Evolutionary conservation across 2,797 vertebrate genomes (phyloP), one percentile per base, ranked within the genome.

Genomic region (Acipenser ruthenus): DNA sequence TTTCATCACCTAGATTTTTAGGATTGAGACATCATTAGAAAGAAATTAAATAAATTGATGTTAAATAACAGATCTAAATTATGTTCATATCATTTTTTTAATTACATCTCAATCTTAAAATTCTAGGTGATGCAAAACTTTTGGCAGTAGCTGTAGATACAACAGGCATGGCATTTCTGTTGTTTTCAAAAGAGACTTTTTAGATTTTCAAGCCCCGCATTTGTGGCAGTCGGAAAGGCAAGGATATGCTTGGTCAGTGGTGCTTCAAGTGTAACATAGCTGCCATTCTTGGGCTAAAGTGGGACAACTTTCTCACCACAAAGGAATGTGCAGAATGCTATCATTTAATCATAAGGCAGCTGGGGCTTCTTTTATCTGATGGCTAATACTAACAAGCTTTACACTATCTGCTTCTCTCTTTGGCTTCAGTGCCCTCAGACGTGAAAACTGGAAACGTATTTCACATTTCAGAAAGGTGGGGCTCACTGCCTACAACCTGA

Each of bases 271-370:
- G 78, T 72, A 80, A 74, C 74, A 69, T 75, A 79, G 79, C 81
- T 67, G 75, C 83, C 68, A 73, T 78, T 82, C 78, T 81, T 64
- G 66, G 76, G 74, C 79, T 75, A 83, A 71, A 72, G 66, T 82
- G 77, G 78, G 82, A 82, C 81, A 72, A 78, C 77, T 85, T 84
- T 89, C 91, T 93, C 92, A 93, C 88, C 88, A 88, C 85, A 74
- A 86, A 91, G 90, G 94, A 96, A 96, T 94, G 91, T 86, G 76
- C 80, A 94, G 91, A 95, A 96, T 93, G 92, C 89, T 91, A 89
- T 91, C 91, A 88, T 92, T 93, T 93, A 89, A 93, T 93, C 90
- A 92, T 84, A 80, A 90, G 87, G 89, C 86, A 87, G 87, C 86
- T 91, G 86, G 86, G 83, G 87, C 80, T 80, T 79, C 85, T 86